These are phyloP conservation scores for Coregonus sp. DNA, from an alignment of 2,797 vertebrate genomes.

Conservation along the genomic window DNA sequence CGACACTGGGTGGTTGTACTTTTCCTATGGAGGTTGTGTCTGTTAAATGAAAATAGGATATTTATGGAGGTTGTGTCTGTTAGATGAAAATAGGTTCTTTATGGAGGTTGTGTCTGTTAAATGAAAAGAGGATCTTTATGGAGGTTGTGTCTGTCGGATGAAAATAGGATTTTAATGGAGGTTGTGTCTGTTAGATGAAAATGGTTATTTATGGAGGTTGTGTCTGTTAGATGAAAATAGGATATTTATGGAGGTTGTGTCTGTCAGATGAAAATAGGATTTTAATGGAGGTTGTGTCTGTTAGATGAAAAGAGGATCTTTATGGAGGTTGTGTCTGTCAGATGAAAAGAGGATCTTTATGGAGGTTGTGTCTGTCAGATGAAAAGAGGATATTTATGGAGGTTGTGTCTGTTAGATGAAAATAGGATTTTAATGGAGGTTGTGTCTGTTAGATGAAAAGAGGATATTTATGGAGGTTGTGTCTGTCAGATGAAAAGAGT, in stretches of 20 bases:
- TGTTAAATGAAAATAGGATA: neutral
- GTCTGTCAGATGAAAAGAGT: too few relatives aligned
- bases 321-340: neutral
- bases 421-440: neutral
- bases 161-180: neutral
- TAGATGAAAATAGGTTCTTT: too few relatives aligned
- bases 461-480: too few relatives aligned
- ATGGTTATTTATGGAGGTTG: too few relatives aligned
- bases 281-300: too few relatives aligned
- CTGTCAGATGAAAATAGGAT: neutral
- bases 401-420: neutral
- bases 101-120: neutral
- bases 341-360: too few relatives aligned
- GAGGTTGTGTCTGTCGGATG: too few relatives aligned
- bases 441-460: neutral
- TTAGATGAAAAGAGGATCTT: too few relatives aligned
- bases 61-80: too few relatives aligned
- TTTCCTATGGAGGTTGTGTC: neutral
- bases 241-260: neutral
- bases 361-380: neutral
- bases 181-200: neutral
- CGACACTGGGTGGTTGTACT: neutral
- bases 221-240: too few relatives aligned
- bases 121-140: neutral
- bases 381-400: neutral